A percentile compares a stretch with the other conserved stretches of the same genome.
phyloP scores from a whole-genome alignment of 2,113 vertebrate genomes.

The Cariama cristata region DNA sequence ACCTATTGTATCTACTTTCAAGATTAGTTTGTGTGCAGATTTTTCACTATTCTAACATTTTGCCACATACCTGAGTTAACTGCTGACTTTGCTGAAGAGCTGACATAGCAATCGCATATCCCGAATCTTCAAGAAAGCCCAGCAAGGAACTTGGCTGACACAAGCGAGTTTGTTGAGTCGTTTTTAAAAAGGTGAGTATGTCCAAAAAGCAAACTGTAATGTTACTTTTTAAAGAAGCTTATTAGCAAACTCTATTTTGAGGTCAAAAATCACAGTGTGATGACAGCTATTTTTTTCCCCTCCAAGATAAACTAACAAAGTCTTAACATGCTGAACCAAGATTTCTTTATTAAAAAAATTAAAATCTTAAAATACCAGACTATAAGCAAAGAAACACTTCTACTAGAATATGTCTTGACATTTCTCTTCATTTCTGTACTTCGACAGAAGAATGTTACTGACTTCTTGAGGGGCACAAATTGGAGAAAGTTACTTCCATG shows the following conservation, averaged over 20 bases:
- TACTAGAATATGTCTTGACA: not conserved
- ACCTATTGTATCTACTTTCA: not conserved
- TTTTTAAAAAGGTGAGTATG: not conserved
- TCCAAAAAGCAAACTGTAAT: not conserved
- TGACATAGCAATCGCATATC: not conserved
- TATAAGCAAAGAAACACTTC: not conserved
- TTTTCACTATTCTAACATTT: not conserved
- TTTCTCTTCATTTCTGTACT: not conserved
- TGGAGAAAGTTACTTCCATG: not conserved
- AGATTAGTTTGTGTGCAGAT: not conserved
- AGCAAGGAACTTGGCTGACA: not conserved
- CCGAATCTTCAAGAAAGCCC: not conserved
- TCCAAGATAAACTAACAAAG: not conserved
- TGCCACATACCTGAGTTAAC: not conserved
- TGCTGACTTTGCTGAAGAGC: not conserved
- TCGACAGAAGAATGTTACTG: not conserved
- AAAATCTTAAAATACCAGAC: not conserved
- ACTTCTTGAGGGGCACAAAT: not conserved
- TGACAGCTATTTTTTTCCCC: not conserved
- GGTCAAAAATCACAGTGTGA: not conserved
- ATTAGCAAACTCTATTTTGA: not conserved
- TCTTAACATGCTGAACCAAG: not conserved
- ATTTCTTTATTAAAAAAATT: not conserved
- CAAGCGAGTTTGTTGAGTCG: rapidly evolving
- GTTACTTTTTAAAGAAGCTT: not conserved